These are phyloP conservation scores for Typhlichthys subterraneus DNA, from an alignment of 2,797 vertebrate species.

Conservation along the genomic window DNA sequence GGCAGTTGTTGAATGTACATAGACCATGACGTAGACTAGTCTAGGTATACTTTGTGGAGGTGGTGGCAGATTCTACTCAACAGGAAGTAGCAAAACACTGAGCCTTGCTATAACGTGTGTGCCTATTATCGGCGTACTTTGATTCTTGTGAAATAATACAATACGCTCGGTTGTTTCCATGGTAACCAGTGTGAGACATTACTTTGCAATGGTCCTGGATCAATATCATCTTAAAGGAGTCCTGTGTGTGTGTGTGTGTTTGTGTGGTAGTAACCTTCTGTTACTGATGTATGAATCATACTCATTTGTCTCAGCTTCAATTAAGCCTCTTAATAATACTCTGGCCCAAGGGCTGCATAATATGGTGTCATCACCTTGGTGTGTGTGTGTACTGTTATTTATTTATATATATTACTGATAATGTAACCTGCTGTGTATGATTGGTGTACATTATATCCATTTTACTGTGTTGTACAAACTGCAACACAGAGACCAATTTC, in stretches of 20 bases:
- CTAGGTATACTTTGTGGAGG: conserved; percentile 29
- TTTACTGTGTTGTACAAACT: too few species aligned
- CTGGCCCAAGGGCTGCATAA: too few species aligned
- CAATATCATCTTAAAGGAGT: not conserved
- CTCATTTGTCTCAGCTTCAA: too few species aligned
- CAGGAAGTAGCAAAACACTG: conserved; percentile 60
- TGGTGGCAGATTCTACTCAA: conserved; percentile 42
- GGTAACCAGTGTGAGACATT: not conserved
- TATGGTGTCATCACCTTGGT: too few species aligned
- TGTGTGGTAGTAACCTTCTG: not conserved
- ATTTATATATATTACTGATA: too few species aligned
- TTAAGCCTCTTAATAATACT: too few species aligned
- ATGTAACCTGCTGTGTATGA: too few species aligned
- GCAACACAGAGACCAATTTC: too few species aligned
- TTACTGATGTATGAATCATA: too few species aligned
- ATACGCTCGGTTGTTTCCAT: conserved; percentile 23
- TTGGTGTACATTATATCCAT: too few species aligned
- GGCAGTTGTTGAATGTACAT: conserved; percentile 38
- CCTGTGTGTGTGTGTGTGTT: not conserved
- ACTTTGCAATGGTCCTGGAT: not conserved
- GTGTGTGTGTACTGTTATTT: too few species aligned
- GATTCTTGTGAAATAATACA: conserved; percentile 41
- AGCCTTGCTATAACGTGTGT: conserved; percentile 13
- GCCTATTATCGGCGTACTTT: conserved; percentile 32
- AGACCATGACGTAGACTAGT: too few species aligned